Evolutionary conservation across 2,113 vertebrate species (phyloP).

Genomic region (Atlantisia rogersi): DNA sequence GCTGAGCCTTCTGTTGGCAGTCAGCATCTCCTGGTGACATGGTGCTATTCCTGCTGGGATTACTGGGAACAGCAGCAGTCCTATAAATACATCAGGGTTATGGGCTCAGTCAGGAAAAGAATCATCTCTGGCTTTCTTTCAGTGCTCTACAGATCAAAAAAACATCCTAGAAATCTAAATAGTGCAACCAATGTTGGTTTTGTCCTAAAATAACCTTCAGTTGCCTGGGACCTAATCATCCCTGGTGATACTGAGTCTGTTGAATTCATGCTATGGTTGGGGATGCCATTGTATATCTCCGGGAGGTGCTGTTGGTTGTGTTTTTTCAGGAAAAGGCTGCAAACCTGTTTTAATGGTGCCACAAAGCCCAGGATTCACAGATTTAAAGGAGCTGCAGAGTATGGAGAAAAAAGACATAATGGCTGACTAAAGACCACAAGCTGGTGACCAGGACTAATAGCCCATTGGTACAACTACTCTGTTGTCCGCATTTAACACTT

Average conservation of each 20-base stretch:
- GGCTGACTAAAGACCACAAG: background rate
- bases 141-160: background rate
- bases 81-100: background rate
- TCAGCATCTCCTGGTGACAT: background rate
- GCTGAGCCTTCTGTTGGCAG: background rate
- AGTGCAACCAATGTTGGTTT: background rate
- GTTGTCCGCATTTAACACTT: background rate
- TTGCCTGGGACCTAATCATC: background rate
- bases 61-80: background rate
- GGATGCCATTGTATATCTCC: background rate
- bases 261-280: background rate
- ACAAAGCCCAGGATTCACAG: background rate
- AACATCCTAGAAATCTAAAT: background rate
- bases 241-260: accelerated
- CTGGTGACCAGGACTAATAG: background rate
- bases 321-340: background rate
- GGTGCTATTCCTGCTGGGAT: background rate
- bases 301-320: background rate
- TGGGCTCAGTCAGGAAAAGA: background rate
- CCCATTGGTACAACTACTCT: background rate
- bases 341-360: background rate
- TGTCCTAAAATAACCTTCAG: background rate
- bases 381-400: background rate
- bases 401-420: background rate
- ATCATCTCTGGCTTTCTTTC: background rate